These are phyloP conservation scores for Tholera decimalis DNA, from an alignment of 2,888 invertebrate species.

Conservation along the genomic window DNA sequence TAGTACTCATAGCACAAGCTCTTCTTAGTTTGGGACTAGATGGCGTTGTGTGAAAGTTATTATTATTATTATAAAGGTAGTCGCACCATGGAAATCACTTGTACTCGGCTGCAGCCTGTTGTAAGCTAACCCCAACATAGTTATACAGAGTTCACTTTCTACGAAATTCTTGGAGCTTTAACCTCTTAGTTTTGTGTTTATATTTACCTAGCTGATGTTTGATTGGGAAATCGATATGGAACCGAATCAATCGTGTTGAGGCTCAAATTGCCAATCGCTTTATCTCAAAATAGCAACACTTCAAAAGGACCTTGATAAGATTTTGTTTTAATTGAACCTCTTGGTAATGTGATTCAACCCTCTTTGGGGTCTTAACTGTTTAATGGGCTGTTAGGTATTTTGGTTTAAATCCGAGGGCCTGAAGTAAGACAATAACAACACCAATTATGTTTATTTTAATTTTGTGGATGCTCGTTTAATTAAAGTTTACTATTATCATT, in stretches of 20 bases:
- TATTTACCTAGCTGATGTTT: not conserved
- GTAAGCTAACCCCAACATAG: too few relatives aligned
- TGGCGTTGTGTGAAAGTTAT: too few relatives aligned
- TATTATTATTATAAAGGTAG: too few relatives aligned
- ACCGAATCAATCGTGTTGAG: not conserved
- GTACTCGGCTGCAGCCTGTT: too few relatives aligned
- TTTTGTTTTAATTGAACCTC: slow-evolving; percentile 30
- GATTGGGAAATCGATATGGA: not conserved
- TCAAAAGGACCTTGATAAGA: not conserved
- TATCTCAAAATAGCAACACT: slow-evolving; percentile 18
- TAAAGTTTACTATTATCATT: slow-evolving; percentile 25
- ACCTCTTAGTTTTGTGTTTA: not conserved
- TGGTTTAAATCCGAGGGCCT: not conserved
- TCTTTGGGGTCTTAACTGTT: slow-evolving; percentile 20
- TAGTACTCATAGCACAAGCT: too few relatives aligned
- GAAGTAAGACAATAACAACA: slow-evolving; percentile 10
- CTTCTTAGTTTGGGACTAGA: too few relatives aligned
- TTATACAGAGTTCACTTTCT: not conserved
- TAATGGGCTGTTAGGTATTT: slow-evolving; percentile 14
- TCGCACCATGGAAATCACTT: too few relatives aligned
- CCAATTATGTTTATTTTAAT: slow-evolving; percentile 25
- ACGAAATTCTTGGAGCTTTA: not conserved
- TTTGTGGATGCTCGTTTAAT: not conserved
- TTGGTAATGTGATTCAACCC: slow-evolving; percentile 20
- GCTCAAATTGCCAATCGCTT: slow-evolving; percentile 4